Base-by-base conservation (phyloP, 1,140 invertebrate genomes). In the Conus betulinus region DNA sequence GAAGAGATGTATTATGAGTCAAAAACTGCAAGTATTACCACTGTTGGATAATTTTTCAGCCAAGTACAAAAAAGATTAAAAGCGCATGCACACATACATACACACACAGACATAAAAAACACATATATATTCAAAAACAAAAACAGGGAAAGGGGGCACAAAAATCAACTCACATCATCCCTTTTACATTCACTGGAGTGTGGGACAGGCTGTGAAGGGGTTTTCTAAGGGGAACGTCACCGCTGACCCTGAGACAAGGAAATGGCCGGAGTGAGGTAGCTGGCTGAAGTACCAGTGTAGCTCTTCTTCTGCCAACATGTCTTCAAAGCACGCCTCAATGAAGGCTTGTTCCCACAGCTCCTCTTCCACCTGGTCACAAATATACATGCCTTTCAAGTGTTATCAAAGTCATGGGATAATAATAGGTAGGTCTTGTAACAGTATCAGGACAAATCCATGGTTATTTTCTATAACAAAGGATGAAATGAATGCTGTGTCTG, bases 291-390 rank as follows among this genome's bases (percentile, higher is more conserved):
- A 87, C 85, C 85, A 87, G 53, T 91, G 88, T 15, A 89, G 90
- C 85, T 93, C 91, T 81, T 93, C 93, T 81, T 93, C 93, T 10
- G 88, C 90, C 52, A 93, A 78, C 93, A 93, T 93, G 60, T 93
- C 92, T 52, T 93, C 93, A 92, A 93, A 93, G 89, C 93, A 93
- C 3, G 91, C 92, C 78, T 93, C 92, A 78, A 93, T 93, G 88
- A 93, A 93, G 10, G 90, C 90, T 82, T 93, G 92, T 84, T 93
- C 93, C 90, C 90, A 90, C 11, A 93, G 90, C 39, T 92, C 92
- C 76, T 92, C 89, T 79, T 93, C 91, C 84, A 93, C 91, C 93
- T 93, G 84, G 25, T 23, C 67, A 71, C 67, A 71, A 4, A 71
- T 2, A 15, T 60, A 5, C 57, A 60, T 60, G 57, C 39, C 39